Evolutionary conservation across 2,113 vertebrate species (phyloP).

Genomic region (Clarias magur): DNA sequence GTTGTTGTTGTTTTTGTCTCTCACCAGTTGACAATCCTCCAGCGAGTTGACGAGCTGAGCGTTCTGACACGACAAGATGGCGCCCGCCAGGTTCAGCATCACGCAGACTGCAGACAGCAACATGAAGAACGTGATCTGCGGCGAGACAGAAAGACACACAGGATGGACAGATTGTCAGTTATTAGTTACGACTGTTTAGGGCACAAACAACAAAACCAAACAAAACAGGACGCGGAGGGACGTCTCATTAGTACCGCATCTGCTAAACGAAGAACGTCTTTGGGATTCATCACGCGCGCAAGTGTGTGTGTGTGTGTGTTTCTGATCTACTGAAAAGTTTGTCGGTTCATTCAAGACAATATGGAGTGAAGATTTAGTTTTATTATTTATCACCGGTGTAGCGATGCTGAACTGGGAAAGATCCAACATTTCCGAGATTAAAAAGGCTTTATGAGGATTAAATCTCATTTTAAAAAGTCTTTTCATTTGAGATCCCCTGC

Average conservation of each 20-base stretch:
- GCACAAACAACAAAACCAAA: neutral
- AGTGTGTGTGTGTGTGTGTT: neutral
- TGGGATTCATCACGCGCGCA: neutral
- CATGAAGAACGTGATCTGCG: conserved; percentile 98
- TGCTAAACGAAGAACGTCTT: neutral
- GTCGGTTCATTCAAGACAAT: neutral
- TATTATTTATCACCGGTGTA: neutral
- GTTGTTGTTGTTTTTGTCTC: conserved; percentile 47
- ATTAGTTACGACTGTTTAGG: conserved; percentile 9
- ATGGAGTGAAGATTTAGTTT: neutral
- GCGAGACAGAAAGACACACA: conserved; percentile 49
- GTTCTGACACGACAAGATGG: conserved; percentile 98
- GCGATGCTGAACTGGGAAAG: conserved; percentile 25
- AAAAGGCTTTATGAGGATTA: too few relatives aligned
- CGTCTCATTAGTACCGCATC: conserved; percentile 31
- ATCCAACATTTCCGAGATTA: neutral
- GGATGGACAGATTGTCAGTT: conserved; percentile 24
- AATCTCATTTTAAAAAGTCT: too few relatives aligned
- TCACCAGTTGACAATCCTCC: conserved; percentile 96
- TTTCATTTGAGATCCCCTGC: too few relatives aligned
- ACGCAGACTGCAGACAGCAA: conserved; percentile 96
- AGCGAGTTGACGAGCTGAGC: conserved; percentile 93
- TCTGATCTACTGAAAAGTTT: neutral
- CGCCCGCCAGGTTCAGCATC: conserved; percentile 97
- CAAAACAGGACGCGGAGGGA: conserved; percentile 14